Conservation (phyloP, 2,797 vertebrate species). For the Muscicapa comitata region DNA sequence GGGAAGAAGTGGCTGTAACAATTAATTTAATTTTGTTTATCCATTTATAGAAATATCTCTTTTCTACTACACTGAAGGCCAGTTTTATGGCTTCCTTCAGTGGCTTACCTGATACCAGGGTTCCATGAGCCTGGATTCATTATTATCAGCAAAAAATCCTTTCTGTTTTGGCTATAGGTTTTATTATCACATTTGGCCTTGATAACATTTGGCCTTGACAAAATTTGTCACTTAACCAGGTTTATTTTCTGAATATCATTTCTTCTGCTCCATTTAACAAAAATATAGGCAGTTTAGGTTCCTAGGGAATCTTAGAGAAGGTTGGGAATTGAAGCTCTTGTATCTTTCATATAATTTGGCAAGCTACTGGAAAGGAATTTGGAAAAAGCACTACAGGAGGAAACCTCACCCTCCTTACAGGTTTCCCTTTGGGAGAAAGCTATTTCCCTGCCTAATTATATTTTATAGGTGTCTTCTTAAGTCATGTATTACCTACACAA, state of each 20-base stretch:
- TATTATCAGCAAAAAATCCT: not conserved
- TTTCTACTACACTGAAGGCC: not conserved
- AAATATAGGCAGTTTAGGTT: not conserved
- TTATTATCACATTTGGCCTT: not conserved
- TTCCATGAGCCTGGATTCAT: not conserved
- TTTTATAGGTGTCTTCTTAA: not conserved
- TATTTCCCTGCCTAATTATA: not conserved
- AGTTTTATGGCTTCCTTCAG: not conserved
- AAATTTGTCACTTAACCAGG: not conserved
- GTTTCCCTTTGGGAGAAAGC: not conserved
- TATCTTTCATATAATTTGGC: not conserved
- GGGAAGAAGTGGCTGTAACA: not conserved
- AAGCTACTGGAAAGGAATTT: not conserved
- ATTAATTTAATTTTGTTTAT: not conserved
- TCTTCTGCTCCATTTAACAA: not conserved
- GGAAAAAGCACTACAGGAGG: not conserved
- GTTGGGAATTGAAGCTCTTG: not conserved
- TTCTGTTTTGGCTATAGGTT: not conserved
- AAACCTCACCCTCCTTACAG: slow-evolving; percentile 26
- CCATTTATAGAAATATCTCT: not conserved
- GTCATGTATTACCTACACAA: not conserved
- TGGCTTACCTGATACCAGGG: not conserved
- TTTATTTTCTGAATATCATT: not conserved
- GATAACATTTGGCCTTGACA: not conserved
- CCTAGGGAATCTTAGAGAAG: not conserved